Evolutionary conservation across 2,888 invertebrate species (phyloP), one percentile per base, ranked within the genome.

Genomic region (Campoplex capitator): DNA sequence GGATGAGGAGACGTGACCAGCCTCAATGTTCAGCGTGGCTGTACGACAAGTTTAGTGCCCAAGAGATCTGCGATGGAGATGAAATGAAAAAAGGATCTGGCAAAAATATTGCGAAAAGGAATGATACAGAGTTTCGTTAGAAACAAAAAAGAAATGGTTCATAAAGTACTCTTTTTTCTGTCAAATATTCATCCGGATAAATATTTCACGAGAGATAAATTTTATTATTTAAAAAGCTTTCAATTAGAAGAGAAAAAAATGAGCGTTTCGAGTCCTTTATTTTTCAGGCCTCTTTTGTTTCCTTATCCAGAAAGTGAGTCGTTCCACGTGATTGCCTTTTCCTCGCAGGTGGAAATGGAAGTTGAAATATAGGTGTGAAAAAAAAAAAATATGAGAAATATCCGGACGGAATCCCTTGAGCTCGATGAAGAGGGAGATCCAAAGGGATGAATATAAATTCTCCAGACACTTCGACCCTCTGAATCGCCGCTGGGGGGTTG

Each of bases 391-490:
- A 42, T 13, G 71, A 32, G 32, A 80, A 58, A n/a, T 62, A 42
- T 73, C 48, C 35, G 16, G 8, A 13, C 51, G 23, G 54, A 54
- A 68, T 78, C 77, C 54, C 56, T 35, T 71, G 58, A 71, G 71
- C 80, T 45, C 18, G 7, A 7, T 32, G 54, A 51, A 71, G 56
- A 73, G 62, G 51, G 35, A 9, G 70, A 23, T 56, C 42, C 58
- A 18, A 45, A 62, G 48, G 62, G 48, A 80, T 80, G 51, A 79
- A 80, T 48, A 73, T 80, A 62, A 73, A 80, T 80, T 62, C 35
- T 62, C n/a, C 18, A 70, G 62, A 71, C 38, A 51, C 71, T 45
- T 48, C 48, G 58, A n/a, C 56, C 32, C 45, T 56, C 54, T 23
- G 4, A 79, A 54, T 79, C 45, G 35, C 54, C 54, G 16, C 67